phyloP scores from a whole-genome alignment of 2,797 vertebrate genomes.

The Macropodus opercularis region DNA sequence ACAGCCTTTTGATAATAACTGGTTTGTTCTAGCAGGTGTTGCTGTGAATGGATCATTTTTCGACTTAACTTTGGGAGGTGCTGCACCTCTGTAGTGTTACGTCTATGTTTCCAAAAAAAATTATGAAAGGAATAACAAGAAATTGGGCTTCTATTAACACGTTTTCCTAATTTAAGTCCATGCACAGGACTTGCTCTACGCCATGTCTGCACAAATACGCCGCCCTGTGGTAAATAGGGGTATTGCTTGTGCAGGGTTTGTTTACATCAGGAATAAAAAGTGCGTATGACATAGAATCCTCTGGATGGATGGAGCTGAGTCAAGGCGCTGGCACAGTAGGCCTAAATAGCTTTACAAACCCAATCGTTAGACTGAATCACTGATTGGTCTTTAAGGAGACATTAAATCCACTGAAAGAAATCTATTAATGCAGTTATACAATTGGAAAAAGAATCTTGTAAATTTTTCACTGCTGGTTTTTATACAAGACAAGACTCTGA shows the following conservation, averaged over 20 bases:
- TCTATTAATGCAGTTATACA: conserved; percentile 5
- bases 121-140: no score
- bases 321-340: conserved; percentile 41
- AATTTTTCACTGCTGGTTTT: conserved; percentile 28
- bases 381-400: not conserved
- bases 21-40: not conserved
- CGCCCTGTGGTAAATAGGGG: conserved; percentile 54
- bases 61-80: no score
- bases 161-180: not conserved
- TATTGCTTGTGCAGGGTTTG: conserved; percentile 66
- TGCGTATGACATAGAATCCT: conserved; percentile 81
- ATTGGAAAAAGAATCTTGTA: conserved; percentile 23
- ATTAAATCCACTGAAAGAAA: not conserved
- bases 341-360: not conserved
- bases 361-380: not conserved
- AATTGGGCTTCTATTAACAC: no score
- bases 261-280: conserved; percentile 86
- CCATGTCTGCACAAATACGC: conserved; percentile 45
- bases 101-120: conserved; percentile 11
- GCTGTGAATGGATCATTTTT: no score
- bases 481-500: not conserved
- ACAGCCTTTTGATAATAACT: not conserved
- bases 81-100: conserved; percentile 1
- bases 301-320: conserved; percentile 65
- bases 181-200: conserved; percentile 6